Evolutionary conservation across 92 coral and sea anemone genomes (phyloP).

Genomic region (Nematostella vectensis): DNA sequence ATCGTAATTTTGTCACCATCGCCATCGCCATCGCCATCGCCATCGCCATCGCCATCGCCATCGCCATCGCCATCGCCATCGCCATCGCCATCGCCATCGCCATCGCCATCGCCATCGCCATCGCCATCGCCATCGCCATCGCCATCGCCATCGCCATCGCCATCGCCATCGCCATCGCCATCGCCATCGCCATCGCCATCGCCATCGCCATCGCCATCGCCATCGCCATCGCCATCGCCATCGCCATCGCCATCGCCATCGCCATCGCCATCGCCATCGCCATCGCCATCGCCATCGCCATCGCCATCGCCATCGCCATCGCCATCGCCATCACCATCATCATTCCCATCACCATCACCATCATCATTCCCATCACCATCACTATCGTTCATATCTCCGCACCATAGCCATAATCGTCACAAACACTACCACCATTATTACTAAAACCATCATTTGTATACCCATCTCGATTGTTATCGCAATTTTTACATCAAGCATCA

Average conservation of each 20-base stretch:
- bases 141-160: slow-evolving; percentile 15
- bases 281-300: slow-evolving; percentile 31
- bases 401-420: too few relatives aligned
- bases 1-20: slow-evolving; percentile 2
- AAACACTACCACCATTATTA: too few relatives aligned
- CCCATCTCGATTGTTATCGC: too few relatives aligned
- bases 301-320: slow-evolving; percentile 17
- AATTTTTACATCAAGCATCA: too few relatives aligned
- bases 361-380: slow-evolving; percentile 12
- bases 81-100: slow-evolving; percentile 36
- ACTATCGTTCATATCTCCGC: slow-evolving; percentile 3
- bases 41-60: slow-evolving; percentile 12
- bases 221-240: slow-evolving; percentile 24
- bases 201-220: slow-evolving; percentile 12
- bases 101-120: slow-evolving; percentile 32
- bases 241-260: slow-evolving; percentile 35
- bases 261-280: slow-evolving; percentile 32
- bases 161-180: slow-evolving; percentile 22
- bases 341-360: slow-evolving; percentile 7
- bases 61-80: slow-evolving; percentile 26
- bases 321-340: slow-evolving; percentile 23
- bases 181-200: slow-evolving; percentile 11
- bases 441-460: too few relatives aligned
- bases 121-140: slow-evolving; percentile 30
- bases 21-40: slow-evolving; percentile 11